These are phyloP conservation scores for Drosophila helvetica DNA, from an alignment of 2,888 invertebrate species.

Conservation along the genomic window DNA sequence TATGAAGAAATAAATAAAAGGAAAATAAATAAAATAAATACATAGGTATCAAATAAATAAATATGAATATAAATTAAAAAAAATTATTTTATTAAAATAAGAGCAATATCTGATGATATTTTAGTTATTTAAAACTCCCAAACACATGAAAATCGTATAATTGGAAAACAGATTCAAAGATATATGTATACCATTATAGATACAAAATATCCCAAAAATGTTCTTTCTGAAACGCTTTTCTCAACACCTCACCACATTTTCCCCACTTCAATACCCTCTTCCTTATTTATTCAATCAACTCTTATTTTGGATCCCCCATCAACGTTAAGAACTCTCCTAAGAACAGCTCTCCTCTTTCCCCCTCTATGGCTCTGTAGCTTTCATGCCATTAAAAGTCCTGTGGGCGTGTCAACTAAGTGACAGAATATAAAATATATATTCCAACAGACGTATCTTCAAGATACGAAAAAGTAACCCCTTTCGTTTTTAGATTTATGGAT, in stretches of 20 bases:
- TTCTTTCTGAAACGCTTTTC: too few relatives aligned
- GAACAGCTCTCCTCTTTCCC: neutral
- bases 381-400: conserved; percentile 22
- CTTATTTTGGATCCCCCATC: neutral
- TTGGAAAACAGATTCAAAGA: too few relatives aligned
- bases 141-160: too few relatives aligned
- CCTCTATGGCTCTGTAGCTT: neutral
- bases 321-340: conserved; percentile 1
- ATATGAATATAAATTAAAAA: too few relatives aligned
- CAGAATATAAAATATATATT: conserved; percentile 63
- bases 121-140: neutral
- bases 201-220: too few relatives aligned
- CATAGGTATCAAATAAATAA: too few relatives aligned
- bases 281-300: neutral
- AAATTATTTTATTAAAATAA: too few relatives aligned
- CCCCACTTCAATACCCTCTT: neutral
- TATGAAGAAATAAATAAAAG: too few relatives aligned
- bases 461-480: conserved; percentile 65
- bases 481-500: conserved; percentile 69
- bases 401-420: conserved; percentile 49
- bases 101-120: neutral
- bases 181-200: too few relatives aligned
- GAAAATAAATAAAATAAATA: too few relatives aligned
- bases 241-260: neutral
- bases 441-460: conserved; percentile 33